phyloP scores from a whole-genome alignment of 2,888 invertebrate genomes.

The Sinohyriopsis cumingii region DNA sequence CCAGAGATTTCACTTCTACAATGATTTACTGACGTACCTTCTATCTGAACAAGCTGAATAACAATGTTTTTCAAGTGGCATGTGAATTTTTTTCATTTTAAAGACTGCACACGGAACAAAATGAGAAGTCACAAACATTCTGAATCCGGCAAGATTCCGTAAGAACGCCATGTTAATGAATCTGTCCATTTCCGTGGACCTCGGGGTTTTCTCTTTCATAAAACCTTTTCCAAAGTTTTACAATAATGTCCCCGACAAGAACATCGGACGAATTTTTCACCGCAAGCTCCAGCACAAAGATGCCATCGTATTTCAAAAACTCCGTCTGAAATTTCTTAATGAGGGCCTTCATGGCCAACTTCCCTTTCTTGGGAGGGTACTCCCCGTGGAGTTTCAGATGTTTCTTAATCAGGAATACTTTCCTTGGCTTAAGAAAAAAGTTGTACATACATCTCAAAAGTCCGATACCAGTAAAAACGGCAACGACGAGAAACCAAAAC shows the following conservation, averaged over 20 bases:
- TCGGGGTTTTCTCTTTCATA: no score
- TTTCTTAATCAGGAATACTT: slow-evolving; percentile 57
- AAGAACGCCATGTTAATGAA: no score
- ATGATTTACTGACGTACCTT: no score
- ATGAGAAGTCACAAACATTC: no score
- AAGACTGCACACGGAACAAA: no score
- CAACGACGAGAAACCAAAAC: slow-evolving; percentile 63
- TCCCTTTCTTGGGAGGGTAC: slow-evolving; percentile 34
- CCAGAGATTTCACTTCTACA: no score
- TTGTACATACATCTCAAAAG: slow-evolving; percentile 54
- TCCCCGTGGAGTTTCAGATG: slow-evolving; percentile 47
- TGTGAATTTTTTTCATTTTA: no score
- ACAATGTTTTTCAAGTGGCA: no score
- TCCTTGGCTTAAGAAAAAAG: slow-evolving; percentile 54
- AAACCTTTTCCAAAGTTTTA: slow-evolving; percentile 34
- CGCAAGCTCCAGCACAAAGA: slow-evolving; percentile 56
- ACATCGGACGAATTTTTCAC: slow-evolving; percentile 58
- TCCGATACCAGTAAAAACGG: slow-evolving; percentile 46
- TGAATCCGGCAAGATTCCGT: no score
- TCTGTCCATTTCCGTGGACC: no score
- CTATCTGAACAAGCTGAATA: no score
- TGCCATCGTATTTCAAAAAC: slow-evolving; percentile 57
- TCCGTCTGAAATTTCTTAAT: slow-evolving; percentile 51
- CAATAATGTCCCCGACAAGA: slow-evolving; percentile 50
- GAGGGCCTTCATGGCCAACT: slow-evolving; percentile 34